A percentile compares a stretch with the other conserved stretches of the same genome.
These are phyloP conservation scores for Spodoptera litura DNA, from an alignment of 1,140 invertebrate species.

Conservation along the genomic window DNA sequence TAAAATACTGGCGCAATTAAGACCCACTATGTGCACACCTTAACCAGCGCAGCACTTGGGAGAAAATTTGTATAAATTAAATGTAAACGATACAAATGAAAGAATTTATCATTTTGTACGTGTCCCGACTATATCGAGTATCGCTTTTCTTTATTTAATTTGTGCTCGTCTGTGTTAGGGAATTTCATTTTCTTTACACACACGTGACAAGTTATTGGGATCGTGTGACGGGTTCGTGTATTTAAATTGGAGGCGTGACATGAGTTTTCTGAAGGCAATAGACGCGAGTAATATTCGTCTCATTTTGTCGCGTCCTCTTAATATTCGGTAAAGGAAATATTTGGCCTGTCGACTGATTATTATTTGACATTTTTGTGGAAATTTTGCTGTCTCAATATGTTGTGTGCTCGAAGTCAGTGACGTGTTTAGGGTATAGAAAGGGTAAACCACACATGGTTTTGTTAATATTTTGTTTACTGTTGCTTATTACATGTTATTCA, in stretches of 20 bases:
- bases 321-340: slow-evolving; percentile 30
- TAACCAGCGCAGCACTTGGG: slow-evolving; percentile 49
- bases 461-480: too few species aligned
- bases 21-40: slow-evolving; percentile 33
- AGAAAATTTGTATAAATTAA: slow-evolving; percentile 67
- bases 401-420: neutral
- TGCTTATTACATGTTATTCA: too few species aligned
- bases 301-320: slow-evolving; percentile 20
- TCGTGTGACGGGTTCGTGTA: slow-evolving; percentile 28
- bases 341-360: slow-evolving; percentile 24
- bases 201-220: slow-evolving; percentile 49
- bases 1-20: neutral
- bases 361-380: neutral
- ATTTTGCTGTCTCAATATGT: neutral
- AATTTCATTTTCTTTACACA: slow-evolving; percentile 47
- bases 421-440: neutral
- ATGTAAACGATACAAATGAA: slow-evolving; percentile 61
- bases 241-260: slow-evolving; percentile 42
- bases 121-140: slow-evolving; percentile 62
- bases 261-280: slow-evolving; percentile 23
- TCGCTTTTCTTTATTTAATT: slow-evolving; percentile 65
- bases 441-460: too few species aligned
- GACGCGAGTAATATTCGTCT: slow-evolving; percentile 26
- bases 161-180: slow-evolving; percentile 46
- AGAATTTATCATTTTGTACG: slow-evolving; percentile 67